These are phyloP conservation scores for Eira barbara DNA, from an alignment of 2,113 vertebrate species.

Conservation along the genomic window DNA sequence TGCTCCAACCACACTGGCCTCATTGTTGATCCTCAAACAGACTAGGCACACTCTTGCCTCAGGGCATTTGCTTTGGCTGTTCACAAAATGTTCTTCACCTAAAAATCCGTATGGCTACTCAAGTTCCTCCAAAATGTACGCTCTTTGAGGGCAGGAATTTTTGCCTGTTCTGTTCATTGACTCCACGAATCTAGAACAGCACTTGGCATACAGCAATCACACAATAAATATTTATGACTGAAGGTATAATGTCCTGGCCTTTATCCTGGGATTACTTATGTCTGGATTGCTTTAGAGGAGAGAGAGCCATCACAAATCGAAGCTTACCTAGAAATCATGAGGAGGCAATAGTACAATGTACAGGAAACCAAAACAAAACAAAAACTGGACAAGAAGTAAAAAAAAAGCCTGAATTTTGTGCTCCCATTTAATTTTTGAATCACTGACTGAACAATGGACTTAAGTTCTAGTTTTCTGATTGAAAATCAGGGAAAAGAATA, in stretches of 20 bases:
- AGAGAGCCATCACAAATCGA: neutral
- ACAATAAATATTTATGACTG: neutral
- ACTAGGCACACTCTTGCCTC: neutral
- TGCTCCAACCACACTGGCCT: neutral
- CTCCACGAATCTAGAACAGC: neutral
- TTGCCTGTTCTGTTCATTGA: constrained; percentile 1
- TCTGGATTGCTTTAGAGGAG: neutral
- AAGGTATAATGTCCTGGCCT: neutral
- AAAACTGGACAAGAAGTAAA: neutral
- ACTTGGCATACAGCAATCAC: neutral
- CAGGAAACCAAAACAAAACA: neutral
- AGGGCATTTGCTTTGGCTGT: neutral
- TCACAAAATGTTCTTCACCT: neutral
- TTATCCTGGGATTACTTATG: neutral
- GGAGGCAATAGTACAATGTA: neutral
- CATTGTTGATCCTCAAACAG: neutral
- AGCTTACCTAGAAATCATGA: constrained; percentile 6
- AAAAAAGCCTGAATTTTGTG: neutral
- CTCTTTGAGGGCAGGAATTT: neutral
- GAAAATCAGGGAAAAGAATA: constrained; percentile 12
- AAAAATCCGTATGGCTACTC: neutral
- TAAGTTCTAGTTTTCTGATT: neutral
- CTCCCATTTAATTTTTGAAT: neutral
- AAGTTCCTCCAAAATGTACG: neutral
- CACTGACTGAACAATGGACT: neutral